These are phyloP conservation scores for Rhabdomys pumilio DNA, from an alignment of 2,797 vertebrate genomes.

Conservation along the genomic window DNA sequence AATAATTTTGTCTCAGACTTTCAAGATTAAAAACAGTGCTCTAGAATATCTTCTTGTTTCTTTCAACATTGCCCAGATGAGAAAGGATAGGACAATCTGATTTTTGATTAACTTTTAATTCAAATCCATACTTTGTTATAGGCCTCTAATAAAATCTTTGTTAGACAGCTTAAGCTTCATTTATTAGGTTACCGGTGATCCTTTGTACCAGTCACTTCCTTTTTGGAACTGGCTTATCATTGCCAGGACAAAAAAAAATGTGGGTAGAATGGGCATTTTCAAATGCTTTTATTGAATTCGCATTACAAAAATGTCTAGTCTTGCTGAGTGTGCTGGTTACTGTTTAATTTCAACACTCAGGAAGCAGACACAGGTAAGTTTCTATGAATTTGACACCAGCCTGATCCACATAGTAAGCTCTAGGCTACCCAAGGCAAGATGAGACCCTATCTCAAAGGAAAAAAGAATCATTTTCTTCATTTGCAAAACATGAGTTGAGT, in stretches of 20 bases:
- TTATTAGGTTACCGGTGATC: background rate
- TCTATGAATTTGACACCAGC: background rate
- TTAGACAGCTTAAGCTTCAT: background rate
- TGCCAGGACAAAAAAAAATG: conserved; percentile 38
- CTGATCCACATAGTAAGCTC: background rate
- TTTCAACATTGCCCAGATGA: conserved; percentile 14
- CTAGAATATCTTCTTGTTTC: conserved; percentile 45
- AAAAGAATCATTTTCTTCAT: background rate
- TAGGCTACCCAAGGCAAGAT: background rate
- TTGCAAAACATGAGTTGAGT: background rate
- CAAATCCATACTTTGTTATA: background rate
- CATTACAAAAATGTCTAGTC: conserved; percentile 15
- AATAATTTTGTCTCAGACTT: background rate
- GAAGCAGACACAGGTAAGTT: background rate
- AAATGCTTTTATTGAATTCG: conserved; percentile 50
- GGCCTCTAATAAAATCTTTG: conserved; percentile 10
- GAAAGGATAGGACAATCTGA: background rate
- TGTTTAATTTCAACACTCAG: background rate
- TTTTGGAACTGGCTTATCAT: background rate
- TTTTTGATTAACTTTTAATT: conserved; percentile 31
- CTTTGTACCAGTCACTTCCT: background rate
- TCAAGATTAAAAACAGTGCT: conserved; percentile 7
- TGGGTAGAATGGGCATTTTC: conserved; percentile 10
- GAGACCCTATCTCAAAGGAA: background rate
- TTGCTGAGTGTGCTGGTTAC: background rate